Evolutionary conservation across 2,113 vertebrate species (phyloP).

Genomic region (Mus pahari): DNA sequence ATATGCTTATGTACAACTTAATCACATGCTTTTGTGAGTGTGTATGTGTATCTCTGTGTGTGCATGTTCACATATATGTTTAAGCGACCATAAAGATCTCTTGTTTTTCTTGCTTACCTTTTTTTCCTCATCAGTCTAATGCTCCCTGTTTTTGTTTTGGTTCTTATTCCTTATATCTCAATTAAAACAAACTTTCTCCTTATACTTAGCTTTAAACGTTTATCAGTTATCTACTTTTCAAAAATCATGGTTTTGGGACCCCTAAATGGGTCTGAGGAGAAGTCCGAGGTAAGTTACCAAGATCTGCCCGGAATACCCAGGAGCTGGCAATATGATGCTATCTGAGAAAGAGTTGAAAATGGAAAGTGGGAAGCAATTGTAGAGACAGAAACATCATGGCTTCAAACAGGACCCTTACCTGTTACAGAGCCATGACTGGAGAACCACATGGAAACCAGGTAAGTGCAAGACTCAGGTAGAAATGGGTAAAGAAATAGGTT

Average conservation of each 20-base stretch:
- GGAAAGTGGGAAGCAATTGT: neutral
- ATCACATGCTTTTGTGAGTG: neutral
- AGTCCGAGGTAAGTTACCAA: neutral
- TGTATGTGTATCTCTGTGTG: too few relatives aligned
- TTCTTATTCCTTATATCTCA: neutral
- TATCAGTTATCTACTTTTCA: neutral
- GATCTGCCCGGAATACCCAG: neutral
- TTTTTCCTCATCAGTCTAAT: constrained; percentile 2
- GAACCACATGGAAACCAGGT: neutral
- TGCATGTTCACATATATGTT: neutral
- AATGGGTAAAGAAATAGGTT: neutral
- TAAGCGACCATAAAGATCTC: neutral
- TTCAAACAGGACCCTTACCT: neutral
- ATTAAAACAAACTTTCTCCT: neutral
- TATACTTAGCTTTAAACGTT: neutral
- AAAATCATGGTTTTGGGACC: neutral
- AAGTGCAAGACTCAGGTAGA: neutral
- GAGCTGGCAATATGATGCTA: neutral
- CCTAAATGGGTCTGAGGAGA: neutral
- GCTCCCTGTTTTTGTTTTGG: neutral
- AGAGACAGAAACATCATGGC: neutral
- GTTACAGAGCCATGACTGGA: neutral
- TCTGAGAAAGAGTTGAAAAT: neutral
- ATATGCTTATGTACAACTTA: neutral
- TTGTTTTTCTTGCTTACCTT: neutral